Evolutionary conservation across 2,888 invertebrate species (phyloP), one percentile per base, ranked within the genome.

Genomic region (Xylocampa areola): DNA sequence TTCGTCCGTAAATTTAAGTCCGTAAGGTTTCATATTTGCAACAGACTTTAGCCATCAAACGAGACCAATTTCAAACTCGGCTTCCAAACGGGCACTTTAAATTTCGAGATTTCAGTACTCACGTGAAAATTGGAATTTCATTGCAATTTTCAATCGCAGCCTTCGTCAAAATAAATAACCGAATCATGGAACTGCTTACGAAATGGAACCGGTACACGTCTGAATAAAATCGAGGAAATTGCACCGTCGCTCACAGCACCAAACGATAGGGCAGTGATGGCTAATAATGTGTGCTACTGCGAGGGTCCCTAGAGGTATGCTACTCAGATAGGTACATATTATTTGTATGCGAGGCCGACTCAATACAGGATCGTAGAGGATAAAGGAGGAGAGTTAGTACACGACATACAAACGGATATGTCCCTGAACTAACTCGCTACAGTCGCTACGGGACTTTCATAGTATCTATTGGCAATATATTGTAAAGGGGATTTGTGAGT

Each of bases 151-250:
- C 66, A 70, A 70, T 66, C 49, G 45, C 49, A 70, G 36, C 33
- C 32, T 17, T 37, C 65, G 49, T 70, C 45, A 35, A 65, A 69
- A 64, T 69, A 58, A 36, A 40, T 65, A 40, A 37, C 35, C 49
- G 41, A 58, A 63, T 44, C 59, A 49, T 52, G 57, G 55, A 55
- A 64, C 49, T 60, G 48, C 45, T 57, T 71, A 51, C 19, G 44
- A 54, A 62, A 47, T 52, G 51, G 45, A 53, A 55, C 41, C 40
- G 51, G 36, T 40, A 39, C 27, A 41, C 32, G 45, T 11, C 55
- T 35, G 58, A 53, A 61, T 76, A 68, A 68, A 68, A 59, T 48
- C 57, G 32, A 53, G 76, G 73, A 76, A 73, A 73, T 73, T 76
- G 59, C 66, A 48, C 47, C 73, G 76, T 76, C 73, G 55, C 52